phyloP scores from a whole-genome alignment of 1,140 invertebrate genomes.

The Hyles euphorbiae region DNA sequence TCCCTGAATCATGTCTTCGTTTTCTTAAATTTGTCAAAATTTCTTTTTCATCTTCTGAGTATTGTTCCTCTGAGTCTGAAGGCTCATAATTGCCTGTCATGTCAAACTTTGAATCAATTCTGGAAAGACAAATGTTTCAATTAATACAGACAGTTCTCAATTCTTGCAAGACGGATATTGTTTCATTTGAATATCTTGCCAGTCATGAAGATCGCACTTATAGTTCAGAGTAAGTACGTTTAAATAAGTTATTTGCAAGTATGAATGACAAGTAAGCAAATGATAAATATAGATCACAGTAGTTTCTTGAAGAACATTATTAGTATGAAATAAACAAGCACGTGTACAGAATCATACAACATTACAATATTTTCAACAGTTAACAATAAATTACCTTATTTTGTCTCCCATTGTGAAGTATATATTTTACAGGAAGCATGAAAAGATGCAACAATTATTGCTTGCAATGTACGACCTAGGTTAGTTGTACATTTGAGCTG shows the following conservation, averaged over 20 bases:
- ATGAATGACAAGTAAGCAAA: too few species aligned
- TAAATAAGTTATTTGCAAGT: too few species aligned
- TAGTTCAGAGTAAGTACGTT: too few species aligned
- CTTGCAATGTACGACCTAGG: not conserved
- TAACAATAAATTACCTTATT: slow-evolving; percentile 25
- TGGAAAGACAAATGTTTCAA: slow-evolving; percentile 37
- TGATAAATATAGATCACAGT: too few species aligned
- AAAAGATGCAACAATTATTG: not conserved
- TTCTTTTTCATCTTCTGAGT: slow-evolving; percentile 78
- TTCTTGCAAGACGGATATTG: too few species aligned
- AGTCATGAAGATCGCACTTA: too few species aligned
- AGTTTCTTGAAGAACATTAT: too few species aligned
- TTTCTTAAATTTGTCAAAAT: slow-evolving; percentile 79
- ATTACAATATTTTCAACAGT: slow-evolving; percentile 7
- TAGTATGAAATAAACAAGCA: not conserved
- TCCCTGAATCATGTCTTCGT: slow-evolving; percentile 73
- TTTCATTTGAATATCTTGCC: too few species aligned
- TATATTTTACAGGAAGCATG: not conserved
- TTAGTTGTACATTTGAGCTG: not conserved
- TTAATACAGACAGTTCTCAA: too few species aligned
- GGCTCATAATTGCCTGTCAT: slow-evolving; percentile 76
- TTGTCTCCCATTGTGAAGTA: slow-evolving; percentile 24
- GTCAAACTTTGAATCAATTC: slow-evolving; percentile 60
- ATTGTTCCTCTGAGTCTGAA: slow-evolving; percentile 84
- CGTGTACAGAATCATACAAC: not conserved